These are phyloP conservation scores for Pogonomyrmex californicus DNA, from an alignment of 1,140 invertebrate genomes.

Conservation along the genomic window DNA sequence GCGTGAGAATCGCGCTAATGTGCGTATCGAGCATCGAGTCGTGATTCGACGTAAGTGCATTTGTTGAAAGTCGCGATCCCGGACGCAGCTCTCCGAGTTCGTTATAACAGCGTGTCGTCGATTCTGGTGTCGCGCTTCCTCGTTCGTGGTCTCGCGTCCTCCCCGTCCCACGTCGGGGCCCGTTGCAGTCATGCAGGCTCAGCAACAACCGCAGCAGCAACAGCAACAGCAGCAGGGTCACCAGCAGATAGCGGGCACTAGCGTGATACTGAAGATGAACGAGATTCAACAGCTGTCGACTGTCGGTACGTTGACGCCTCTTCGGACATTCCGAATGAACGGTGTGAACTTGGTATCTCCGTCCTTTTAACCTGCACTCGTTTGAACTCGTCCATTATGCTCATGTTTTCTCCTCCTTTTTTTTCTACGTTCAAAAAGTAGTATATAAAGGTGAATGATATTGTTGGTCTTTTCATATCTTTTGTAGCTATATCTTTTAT, in stretches of 20 bases:
- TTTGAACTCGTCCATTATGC: background rate
- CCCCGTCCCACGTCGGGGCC: background rate
- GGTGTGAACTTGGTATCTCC: background rate
- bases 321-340: background rate
- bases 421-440: background rate
- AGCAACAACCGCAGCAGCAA: conserved; percentile 80
- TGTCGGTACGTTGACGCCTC: conserved; percentile 87
- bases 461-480: no score
- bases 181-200: conserved; percentile 81
- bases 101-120: background rate
- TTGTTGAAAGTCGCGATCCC: background rate
- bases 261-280: conserved; percentile 92
- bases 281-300: conserved; percentile 91
- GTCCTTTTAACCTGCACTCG: background rate
- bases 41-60: background rate
- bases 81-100: background rate
- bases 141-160: background rate
- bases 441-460: background rate
- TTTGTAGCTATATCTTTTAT: no score
- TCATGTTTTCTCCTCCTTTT: background rate
- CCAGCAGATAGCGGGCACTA: conserved; percentile 86
- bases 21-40: background rate
- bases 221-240: conserved; percentile 74
- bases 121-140: background rate
- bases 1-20: conserved; percentile 44